Conservation (phyloP, 2,797 vertebrate species). For the Poeciliopsis presidionis region DNA sequence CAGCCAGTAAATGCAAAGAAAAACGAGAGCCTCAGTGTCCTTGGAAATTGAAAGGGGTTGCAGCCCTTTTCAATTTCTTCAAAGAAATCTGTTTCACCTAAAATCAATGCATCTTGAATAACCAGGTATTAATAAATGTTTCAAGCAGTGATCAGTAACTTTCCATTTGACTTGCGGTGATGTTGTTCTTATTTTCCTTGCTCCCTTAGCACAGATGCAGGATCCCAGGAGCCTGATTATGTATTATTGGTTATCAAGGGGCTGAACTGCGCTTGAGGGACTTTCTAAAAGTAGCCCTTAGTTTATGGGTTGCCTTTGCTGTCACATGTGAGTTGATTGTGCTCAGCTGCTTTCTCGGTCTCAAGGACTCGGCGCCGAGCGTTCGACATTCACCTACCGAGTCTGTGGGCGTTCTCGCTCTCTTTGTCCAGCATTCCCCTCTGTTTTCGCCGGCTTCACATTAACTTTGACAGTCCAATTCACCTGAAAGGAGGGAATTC, state of each 20-base stretch:
- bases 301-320: constrained; percentile 5
- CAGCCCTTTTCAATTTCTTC: not conserved
- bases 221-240: not conserved
- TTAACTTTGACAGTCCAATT: constrained; percentile 46
- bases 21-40: not conserved
- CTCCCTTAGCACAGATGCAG: not conserved
- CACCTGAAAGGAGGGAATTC: constrained; percentile 29
- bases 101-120: not conserved
- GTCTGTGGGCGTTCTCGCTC: not conserved
- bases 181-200: not conserved
- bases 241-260: constrained; percentile 6
- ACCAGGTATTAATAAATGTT: not conserved
- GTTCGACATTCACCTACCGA: not conserved
- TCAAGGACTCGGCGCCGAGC: constrained; percentile 2
- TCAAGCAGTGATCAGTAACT: not conserved
- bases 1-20: not conserved
- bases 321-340: constrained; percentile 23
- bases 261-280: not conserved
- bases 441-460: constrained; percentile 17
- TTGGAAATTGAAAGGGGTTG: not conserved
- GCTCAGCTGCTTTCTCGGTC: not conserved
- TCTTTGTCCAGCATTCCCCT: not conserved
- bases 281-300: not conserved
- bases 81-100: not conserved
- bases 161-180: not conserved